Conservation (phyloP, 1,140 invertebrate species). For the Lordiphosa clarofinis region DNA sequence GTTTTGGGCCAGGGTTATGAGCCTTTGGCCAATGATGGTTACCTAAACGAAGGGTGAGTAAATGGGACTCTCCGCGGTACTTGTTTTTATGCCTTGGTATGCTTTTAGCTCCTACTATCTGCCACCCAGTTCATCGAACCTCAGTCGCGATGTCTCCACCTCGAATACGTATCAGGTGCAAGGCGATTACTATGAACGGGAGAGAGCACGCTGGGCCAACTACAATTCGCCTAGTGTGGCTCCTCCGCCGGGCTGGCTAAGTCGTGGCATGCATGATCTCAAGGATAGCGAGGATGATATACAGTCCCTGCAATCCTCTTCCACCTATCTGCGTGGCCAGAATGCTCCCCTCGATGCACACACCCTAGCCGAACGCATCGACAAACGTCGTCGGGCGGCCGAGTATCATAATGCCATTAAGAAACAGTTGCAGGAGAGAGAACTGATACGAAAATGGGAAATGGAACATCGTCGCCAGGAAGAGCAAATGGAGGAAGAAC, state of each 20-base stretch:
- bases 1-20: constrained; percentile 51
- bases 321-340: constrained; percentile 84
- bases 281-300: constrained; percentile 78
- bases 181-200: constrained; percentile 68
- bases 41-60: constrained; percentile 62
- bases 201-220: constrained; percentile 84
- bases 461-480: constrained; percentile 81
- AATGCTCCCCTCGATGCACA: constrained; percentile 84
- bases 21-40: constrained; percentile 53
- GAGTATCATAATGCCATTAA: constrained; percentile 86
- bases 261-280: constrained; percentile 61
- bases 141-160: constrained; percentile 71
- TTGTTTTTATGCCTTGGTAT: not conserved
- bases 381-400: constrained; percentile 83
- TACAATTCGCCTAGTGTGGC: constrained; percentile 18
- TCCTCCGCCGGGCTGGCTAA: constrained; percentile 65
- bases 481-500: constrained; percentile 83
- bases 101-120: constrained; percentile 39
- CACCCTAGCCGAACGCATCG: constrained; percentile 83
- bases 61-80: not conserved
- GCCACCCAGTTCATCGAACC: constrained; percentile 56
- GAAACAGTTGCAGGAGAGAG: constrained; percentile 84
- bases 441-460: constrained; percentile 82
- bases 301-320: constrained; percentile 79
- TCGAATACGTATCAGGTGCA: constrained; percentile 75